Conservation (phyloP, 2,888 invertebrate species). For the Trissonchulus latispiculum region DNA sequence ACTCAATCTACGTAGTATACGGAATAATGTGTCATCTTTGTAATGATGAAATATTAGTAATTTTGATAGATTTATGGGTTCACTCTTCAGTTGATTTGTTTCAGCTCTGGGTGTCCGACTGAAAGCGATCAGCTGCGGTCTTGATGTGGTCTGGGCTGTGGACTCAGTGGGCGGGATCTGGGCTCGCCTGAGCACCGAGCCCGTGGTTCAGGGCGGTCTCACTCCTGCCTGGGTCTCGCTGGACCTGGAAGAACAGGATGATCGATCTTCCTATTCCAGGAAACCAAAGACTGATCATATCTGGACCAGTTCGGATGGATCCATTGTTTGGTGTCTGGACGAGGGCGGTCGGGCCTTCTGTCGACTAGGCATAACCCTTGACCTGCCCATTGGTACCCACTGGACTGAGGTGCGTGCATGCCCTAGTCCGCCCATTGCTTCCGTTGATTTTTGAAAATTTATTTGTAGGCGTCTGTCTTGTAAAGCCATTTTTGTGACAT, state of each 20-base stretch:
- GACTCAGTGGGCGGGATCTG: conserved; percentile 41
- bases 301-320: conserved; percentile 12
- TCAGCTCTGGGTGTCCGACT: too few relatives aligned
- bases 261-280: not conserved
- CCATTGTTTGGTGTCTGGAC: conserved; percentile 48
- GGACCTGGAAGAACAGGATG: not conserved
- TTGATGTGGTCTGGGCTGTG: conserved; percentile 42
- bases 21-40: too few relatives aligned
- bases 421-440: too few relatives aligned
- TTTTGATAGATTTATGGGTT: too few relatives aligned
- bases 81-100: too few relatives aligned
- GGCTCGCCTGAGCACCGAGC: conserved; percentile 41
- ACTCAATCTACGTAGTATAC: too few relatives aligned
- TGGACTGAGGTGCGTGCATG: conserved; percentile 43
- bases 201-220: conserved; percentile 3
- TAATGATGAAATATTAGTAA: too few relatives aligned
- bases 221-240: conserved; percentile 22
- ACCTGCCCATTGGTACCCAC: conserved; percentile 49
- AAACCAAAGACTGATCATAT: not conserved
- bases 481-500: too few relatives aligned
- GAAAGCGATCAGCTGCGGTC: conserved; percentile 38
- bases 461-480: too few relatives aligned
- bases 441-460: too few relatives aligned
- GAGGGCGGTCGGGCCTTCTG: conserved; percentile 46
- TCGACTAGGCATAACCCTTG: conserved; percentile 47